Evolutionary conservation across 2,113 vertebrate species (phyloP), one percentile per base, ranked within the genome.

Genomic region (Thomomys bottae): DNA sequence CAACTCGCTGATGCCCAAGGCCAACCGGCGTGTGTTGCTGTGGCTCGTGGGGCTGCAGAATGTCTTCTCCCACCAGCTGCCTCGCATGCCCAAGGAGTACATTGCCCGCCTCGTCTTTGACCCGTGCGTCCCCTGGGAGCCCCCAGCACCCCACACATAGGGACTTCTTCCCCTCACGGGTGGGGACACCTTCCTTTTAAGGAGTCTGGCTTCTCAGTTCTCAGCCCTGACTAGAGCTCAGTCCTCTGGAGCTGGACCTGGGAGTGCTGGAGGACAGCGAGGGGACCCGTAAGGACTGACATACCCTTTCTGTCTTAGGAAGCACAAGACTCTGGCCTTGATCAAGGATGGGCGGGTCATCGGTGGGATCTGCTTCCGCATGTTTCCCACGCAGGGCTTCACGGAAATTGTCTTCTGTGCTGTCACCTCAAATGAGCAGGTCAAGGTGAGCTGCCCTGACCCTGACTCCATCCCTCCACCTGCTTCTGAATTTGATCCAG

Each of bases 301-400:
- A 2, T 12, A 24, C 38, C n/a, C 10, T 17, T 18, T 92, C 32
- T 94, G 61, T 87, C 80, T 94, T 76, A 99, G 99, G 97, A 99
- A 99, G 96, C 99, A 99, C 98, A 99, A 99, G 98, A 99, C 99
- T 30, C 96, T 99, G 92, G 99, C 99, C 3, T 98, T 99, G 73
- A 99, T 99, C 95, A 99, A 99, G 98, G 99, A 99, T 0, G 99
- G 99, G 28, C 98, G 99, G 8, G 99, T 99, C 97, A 99, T 99
- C 0, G 99, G 99, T 17, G 99, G 99, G 77, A 99, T 99, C 97
- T 99, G 99, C 97, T 99, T 99, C 98, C 98, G 99, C 87, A 99
- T 99, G 99, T 99, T 99, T 96, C 99, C 99, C 84, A 99, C 99
- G 76, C 99, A 99, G 97, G 99, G 99, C 88, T 99, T 99, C 98